Evolutionary conservation across 2,113 vertebrate genomes (phyloP), one percentile per base, ranked within the genome.

Genomic region (Cyphomyrus plagiostoma): DNA sequence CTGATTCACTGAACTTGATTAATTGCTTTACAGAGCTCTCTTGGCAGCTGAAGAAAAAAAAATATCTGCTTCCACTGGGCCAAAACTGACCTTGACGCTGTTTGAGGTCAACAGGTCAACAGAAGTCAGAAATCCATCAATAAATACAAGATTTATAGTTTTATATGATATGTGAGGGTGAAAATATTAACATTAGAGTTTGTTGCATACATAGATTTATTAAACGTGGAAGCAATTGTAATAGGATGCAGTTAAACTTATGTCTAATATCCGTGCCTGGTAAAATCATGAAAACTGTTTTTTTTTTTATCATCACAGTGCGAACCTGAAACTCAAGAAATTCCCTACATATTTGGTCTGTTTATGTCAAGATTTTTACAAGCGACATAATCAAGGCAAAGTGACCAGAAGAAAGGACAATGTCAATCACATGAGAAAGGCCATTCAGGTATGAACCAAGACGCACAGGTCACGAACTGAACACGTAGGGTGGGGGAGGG

Each of bases 401-500:
- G 86, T 52, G 80, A 90, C 85, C 87, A 92, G 91, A 90, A 84
- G 91, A 89, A 88, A 91, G 90, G 91, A 48, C 88, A 92, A 82
- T 92, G 89, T 92, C 89, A 92, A 90, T 89, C 90, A 89, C 70
- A 90, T 58, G 89, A 88, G 87, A 92, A 89, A 90, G 91, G 91
- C 90, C 49, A 52, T 92, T 89, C 88, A 90, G 86, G 90, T 92
- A 92, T 90, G 91, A 90, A 91, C 62, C 46, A 89, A 88, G 89
- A 93, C 93, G 92, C 48, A 92, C 89, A 90, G 89, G 92, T 93
- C 89, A 94, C 91, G 92, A 52, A 89, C 48, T 88, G 87, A 92
- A 93, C 90, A 92, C 90, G 91, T 80, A 93, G 62, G 66, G 85
- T 84, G 83, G 90, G 82, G 77, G 53, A 89, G 1, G 50, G 7